Percentiles rank a stretch among this genome's conserved stretches.
phyloP scores from a whole-genome alignment of 2,113 vertebrate genomes.

The Toxostoma redivivum region DNA sequence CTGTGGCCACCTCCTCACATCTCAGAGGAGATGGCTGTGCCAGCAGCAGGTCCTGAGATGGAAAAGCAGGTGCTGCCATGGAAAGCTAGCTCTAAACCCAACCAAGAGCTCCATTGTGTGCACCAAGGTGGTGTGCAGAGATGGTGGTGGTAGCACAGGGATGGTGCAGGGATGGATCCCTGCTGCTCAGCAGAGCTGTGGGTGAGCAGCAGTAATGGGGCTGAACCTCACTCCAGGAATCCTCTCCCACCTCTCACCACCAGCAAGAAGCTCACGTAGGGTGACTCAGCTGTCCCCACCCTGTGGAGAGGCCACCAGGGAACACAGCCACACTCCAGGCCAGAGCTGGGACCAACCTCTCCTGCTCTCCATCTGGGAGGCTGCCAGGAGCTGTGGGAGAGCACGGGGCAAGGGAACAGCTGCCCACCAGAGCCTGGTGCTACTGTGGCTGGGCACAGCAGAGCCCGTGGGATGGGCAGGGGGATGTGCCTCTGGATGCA shows the following conservation, averaged over 20 bases:
- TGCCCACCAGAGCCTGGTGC: background rate
- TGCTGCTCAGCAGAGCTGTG: background rate
- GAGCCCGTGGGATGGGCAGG: background rate
- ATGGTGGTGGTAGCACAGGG: background rate
- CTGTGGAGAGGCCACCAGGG: background rate
- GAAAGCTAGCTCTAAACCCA: background rate
- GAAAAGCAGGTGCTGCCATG: background rate
- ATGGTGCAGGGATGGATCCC: background rate
- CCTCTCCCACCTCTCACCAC: background rate
- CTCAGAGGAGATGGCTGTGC: background rate
- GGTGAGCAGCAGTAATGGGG: background rate
- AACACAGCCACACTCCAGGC: background rate
- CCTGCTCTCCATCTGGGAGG: background rate
- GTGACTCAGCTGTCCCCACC: background rate
- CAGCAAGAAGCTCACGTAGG: background rate
- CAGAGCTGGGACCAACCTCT: background rate
- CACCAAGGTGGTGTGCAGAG: background rate
- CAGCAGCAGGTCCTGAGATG: background rate
- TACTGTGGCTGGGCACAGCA: fast-evolving
- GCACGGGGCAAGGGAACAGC: background rate
- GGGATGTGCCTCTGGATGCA: background rate
- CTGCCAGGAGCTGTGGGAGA: background rate
- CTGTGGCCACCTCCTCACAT: fast-evolving
- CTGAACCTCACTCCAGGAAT: background rate
- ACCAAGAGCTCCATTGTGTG: background rate